Evolutionary conservation across 2,113 vertebrate species (phyloP).

Genomic region (Ceratotherium simum): DNA sequence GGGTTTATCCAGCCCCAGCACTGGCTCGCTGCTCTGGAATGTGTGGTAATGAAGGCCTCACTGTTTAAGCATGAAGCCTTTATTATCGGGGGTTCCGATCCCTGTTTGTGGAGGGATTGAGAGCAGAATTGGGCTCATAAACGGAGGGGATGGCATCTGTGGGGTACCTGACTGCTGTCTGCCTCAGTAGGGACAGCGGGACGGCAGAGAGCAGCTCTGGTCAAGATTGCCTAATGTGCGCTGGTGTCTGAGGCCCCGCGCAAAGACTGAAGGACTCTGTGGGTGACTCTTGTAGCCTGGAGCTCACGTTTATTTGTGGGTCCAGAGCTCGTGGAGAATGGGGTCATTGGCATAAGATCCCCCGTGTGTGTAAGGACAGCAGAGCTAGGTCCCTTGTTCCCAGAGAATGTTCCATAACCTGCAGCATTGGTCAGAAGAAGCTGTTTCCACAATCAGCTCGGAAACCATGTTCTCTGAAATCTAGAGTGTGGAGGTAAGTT

Average conservation of each 20-base stretch:
- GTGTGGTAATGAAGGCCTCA: not conserved
- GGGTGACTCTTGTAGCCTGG: not conserved
- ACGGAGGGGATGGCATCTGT: not conserved
- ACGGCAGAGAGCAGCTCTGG: not conserved
- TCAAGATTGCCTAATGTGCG: not conserved
- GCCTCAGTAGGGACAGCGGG: not conserved
- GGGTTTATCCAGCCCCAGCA: not conserved
- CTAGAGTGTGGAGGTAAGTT: not conserved
- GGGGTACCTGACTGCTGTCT: not conserved
- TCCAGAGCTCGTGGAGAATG: not conserved
- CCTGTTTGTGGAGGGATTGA: not conserved
- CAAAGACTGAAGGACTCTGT: not conserved
- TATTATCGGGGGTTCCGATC: not conserved
- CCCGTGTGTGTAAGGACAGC: not conserved
- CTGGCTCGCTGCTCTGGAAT: not conserved
- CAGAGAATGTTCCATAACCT: not conserved
- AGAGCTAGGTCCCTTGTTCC: not conserved
- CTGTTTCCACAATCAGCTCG: not conserved
- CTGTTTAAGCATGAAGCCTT: not conserved
- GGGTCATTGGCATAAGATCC: not conserved
- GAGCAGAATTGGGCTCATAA: not conserved
- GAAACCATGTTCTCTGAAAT: not conserved
- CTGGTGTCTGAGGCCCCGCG: not conserved
- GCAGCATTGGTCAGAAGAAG: not conserved
- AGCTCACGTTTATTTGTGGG: not conserved